Base-by-base conservation (phyloP, 2,888 invertebrate genomes). In the Parthenolecanium corni region DNA sequence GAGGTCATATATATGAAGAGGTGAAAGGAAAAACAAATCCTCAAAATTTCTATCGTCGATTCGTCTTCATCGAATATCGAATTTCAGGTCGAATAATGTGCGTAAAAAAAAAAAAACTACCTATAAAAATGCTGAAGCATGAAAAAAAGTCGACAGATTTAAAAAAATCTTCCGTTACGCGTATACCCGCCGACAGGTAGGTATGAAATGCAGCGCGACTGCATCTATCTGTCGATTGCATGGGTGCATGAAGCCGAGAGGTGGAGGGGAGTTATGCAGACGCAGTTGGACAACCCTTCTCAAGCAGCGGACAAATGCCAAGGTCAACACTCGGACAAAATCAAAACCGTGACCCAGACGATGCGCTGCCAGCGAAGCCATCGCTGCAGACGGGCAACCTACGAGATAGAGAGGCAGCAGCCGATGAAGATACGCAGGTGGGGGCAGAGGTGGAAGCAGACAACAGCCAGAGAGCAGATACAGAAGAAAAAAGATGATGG, bases 311-410 rank as follows among this genome's bases (percentile, higher is more conserved):
- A 57, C 57, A 57, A 57, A 57, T 25, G 47, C 57, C 57, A 57
- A 57, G 57, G 57, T 57, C 57, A 57, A 57, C 25, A 57, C 47
- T 57, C 47, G 57, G 47, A 57, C 36, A 44, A 47, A 57, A 57
- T 57, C 57, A 47, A 57, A n/a, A 57, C 57, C 57, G 57, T 57
- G 57, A 57, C 57, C 57, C 57, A 57, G 57, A 57, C 57, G 57
- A 47, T 47, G 36, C 21, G 20, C 44, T 56, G 57, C 36, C 46
- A 47, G 57, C n/a, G n/a, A 57, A 57, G 57, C 46, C 18, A 47
- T 47, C 36, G 25, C 54, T 23, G 6, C n/a, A 24, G 42, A 54
- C 24, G 42, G 16, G 25, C 23, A n/a, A n/a, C n/a, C n/a, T n/a
- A n/a, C n/a, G n/a, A n/a, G n/a, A n/a, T n/a, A n/a, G 40, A 52